Conservation (phyloP, 1,140 invertebrate species). For the Magallana gigas region DNA sequence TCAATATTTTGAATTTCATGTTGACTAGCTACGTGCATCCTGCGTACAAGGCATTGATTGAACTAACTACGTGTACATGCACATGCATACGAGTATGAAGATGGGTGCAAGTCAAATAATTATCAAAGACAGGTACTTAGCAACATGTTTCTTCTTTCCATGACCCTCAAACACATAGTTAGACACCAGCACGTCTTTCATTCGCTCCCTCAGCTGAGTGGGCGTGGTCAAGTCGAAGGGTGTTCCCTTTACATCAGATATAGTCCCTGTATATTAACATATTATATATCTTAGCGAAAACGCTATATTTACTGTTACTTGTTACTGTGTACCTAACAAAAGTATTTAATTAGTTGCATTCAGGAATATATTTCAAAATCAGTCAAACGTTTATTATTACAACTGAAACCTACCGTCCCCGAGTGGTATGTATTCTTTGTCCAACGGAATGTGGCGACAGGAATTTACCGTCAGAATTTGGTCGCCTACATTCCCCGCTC, state of each 20-base stretch:
- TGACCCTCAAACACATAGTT: constrained; percentile 84
- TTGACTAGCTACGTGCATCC: too few relatives aligned
- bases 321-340: too few relatives aligned
- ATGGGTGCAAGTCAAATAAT: background rate
- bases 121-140: constrained; percentile 62
- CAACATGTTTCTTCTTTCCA: constrained; percentile 65
- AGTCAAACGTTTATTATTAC: background rate
- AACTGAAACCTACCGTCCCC: constrained; percentile 69
- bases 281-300: background rate
- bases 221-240: constrained; percentile 85
- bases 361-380: constrained; percentile 50
- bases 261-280: constrained; percentile 81
- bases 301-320: too few relatives aligned
- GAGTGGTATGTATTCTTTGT: constrained; percentile 86
- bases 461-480: constrained; percentile 88
- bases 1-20: too few relatives aligned
- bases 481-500: constrained; percentile 75
- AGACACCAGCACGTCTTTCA: constrained; percentile 52
- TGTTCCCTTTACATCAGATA: constrained; percentile 84
- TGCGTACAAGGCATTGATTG: too few relatives aligned
- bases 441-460: constrained; percentile 88
- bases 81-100: too few relatives aligned
- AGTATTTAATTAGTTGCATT: too few relatives aligned
- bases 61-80: too few relatives aligned
- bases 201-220: constrained; percentile 78